A percentile compares a stretch with the other conserved stretches of the same genome.
These are phyloP conservation scores for Ceryle rudis DNA, from an alignment of 2,797 vertebrate species.

Conservation along the genomic window DNA sequence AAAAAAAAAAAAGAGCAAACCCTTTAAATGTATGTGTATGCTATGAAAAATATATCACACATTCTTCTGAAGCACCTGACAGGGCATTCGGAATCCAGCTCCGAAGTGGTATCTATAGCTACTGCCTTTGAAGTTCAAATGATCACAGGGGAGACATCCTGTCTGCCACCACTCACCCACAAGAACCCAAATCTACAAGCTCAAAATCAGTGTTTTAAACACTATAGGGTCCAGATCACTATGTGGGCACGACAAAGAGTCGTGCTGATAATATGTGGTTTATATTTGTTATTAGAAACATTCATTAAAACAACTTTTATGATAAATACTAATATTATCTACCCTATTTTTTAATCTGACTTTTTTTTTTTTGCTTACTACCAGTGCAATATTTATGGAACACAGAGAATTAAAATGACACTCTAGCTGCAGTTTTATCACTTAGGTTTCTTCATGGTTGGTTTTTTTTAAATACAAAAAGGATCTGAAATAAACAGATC, in stretches of 20 bases:
- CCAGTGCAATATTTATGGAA: not conserved
- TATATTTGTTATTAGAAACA: not conserved
- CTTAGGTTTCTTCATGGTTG: not conserved
- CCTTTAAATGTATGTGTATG: not conserved
- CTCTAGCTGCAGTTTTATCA: not conserved
- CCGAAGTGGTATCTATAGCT: not conserved
- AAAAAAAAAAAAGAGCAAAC: not conserved
- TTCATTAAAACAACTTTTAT: not conserved
- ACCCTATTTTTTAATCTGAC: not conserved
- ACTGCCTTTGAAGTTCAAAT: not conserved
- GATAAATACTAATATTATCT: not conserved
- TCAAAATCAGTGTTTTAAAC: not conserved
- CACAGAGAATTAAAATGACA: not conserved
- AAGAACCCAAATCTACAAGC: not conserved
- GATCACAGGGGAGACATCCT: not conserved
- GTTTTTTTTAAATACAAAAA: not conserved
- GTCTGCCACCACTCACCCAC: not conserved
- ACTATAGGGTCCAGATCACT: not conserved
- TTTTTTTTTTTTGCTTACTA: not conserved
- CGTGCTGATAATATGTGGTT: not conserved
- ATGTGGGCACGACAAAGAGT: not conserved
- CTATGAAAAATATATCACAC: not conserved
- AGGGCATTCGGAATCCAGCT: not conserved
- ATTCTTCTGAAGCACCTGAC: not conserved
- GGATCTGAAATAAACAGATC: not conserved